Percentiles rank a stretch among this genome's conserved stretches.
Evolutionary conservation across 2,113 vertebrate species (phyloP).

Genomic region (Hippocampus comes): DNA sequence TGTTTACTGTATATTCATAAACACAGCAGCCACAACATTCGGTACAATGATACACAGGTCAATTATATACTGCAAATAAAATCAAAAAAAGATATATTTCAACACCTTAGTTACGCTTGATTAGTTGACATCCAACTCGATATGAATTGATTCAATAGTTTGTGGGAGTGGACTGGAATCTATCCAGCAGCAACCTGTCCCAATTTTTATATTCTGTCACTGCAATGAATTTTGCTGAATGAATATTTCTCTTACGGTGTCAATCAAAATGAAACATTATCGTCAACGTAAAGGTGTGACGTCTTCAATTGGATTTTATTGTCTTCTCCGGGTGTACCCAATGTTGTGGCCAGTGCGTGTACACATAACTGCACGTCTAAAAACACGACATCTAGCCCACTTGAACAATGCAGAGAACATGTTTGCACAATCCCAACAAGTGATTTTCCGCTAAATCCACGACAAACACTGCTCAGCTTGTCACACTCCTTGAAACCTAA

Average conservation of each 20-base stretch:
- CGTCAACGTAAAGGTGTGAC: no score
- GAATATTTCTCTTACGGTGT: no score
- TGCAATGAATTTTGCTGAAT: no score
- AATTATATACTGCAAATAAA: no score
- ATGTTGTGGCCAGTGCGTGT: neutral
- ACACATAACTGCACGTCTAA: neutral
- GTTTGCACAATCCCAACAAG: neutral
- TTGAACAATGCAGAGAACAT: neutral
- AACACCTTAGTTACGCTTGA: neutral
- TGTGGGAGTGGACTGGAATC: no score
- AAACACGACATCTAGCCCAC: neutral
- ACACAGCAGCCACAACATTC: slow-evolving; percentile 31
- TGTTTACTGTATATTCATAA: slow-evolving; percentile 30
- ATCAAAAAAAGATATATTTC: no score
- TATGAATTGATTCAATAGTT: neutral
- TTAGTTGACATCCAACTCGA: neutral
- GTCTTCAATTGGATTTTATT: neutral
- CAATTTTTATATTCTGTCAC: no score
- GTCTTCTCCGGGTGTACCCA: neutral
- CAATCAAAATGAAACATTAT: no score
- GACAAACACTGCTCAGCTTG: neutral
- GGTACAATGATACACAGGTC: neutral
- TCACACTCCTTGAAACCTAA: neutral
- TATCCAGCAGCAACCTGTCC: no score
- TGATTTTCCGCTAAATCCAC: neutral